A percentile compares a stretch with the other conserved stretches of the same genome.
These are phyloP conservation scores for Neopelma chrysocephalum DNA, from an alignment of 2,797 vertebrate species.

Conservation along the genomic window DNA sequence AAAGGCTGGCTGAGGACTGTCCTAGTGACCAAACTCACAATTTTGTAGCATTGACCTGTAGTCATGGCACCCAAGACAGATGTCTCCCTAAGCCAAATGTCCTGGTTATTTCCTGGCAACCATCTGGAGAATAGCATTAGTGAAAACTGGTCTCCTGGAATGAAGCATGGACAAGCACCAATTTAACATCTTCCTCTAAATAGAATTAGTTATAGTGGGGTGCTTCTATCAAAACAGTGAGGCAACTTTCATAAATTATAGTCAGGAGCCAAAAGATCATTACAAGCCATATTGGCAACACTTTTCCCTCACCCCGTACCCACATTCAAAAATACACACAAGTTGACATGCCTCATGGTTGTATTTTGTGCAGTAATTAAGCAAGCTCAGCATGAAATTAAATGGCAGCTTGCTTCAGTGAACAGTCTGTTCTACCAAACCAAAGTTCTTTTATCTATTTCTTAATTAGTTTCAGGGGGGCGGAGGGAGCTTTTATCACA, in stretches of 20 bases:
- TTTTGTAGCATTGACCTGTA: not conserved
- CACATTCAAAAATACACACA: slow-evolving; percentile 27
- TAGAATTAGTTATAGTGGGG: slow-evolving; percentile 16
- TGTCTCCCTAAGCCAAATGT: not conserved
- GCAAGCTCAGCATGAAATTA: slow-evolving; percentile 80
- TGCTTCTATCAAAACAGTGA: slow-evolving; percentile 30
- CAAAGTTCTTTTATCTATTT: slow-evolving; percentile 75
- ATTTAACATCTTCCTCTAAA: slow-evolving; percentile 12
- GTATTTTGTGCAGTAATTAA: slow-evolving; percentile 77
- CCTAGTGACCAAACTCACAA: not conserved
- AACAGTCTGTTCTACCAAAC: slow-evolving; percentile 70
- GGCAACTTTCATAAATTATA: slow-evolving; percentile 33
- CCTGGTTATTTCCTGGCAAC: slow-evolving; percentile 18
- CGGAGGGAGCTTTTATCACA: slow-evolving; percentile 69
- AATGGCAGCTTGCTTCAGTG: slow-evolving; percentile 74
- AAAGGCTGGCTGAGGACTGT: not conserved
- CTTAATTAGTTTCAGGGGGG: slow-evolving; percentile 78
- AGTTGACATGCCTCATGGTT: slow-evolving; percentile 63
- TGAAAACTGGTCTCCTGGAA: not conserved
- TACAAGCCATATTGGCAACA: slow-evolving; percentile 51
- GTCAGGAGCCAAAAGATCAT: slow-evolving; percentile 61
- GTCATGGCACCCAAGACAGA: not conserved
- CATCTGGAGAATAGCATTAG: not conserved
- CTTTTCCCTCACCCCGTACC: not conserved
- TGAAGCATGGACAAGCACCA: slow-evolving; percentile 1